Percentiles rank a stretch among this genome's conserved stretches.
Evolutionary conservation across 2,113 vertebrate species (phyloP).

Genomic region (Melierax canorus): DNA sequence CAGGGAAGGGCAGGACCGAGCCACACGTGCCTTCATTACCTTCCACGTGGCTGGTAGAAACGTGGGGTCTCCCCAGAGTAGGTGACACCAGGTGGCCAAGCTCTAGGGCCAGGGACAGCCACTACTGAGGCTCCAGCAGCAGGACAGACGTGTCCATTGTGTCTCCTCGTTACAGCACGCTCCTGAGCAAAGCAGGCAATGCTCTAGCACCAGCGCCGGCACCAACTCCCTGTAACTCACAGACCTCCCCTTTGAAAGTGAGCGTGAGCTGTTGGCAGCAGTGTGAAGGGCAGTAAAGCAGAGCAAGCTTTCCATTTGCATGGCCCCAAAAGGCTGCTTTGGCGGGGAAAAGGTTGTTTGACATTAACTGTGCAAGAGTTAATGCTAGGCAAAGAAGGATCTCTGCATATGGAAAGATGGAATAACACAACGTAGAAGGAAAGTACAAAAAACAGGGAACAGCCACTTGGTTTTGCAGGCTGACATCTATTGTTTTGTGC

Average conservation of each 20-base stretch:
- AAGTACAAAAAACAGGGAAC: not conserved
- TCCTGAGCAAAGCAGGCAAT: not conserved
- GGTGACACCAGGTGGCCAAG: not conserved
- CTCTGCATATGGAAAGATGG: not conserved
- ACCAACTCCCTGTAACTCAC: not conserved
- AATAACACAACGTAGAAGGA: not conserved
- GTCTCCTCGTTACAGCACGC: not conserved
- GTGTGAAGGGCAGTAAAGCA: not conserved
- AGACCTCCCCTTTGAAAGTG: not conserved
- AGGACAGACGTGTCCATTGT: not conserved
- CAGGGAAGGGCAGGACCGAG: not conserved
- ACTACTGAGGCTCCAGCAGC: not conserved
- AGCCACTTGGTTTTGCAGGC: not conserved
- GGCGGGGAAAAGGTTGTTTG: not conserved
- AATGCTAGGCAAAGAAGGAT: not conserved
- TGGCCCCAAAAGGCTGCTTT: not conserved
- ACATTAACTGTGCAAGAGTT: not conserved
- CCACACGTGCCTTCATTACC: not conserved
- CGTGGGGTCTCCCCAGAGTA: rapidly evolving
- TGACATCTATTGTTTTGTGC: slow-evolving; percentile 48
- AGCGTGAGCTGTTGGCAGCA: not conserved
- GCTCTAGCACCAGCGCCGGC: not conserved
- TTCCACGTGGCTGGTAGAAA: not conserved
- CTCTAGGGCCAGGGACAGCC: not conserved
- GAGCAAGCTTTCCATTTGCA: not conserved